Percentiles rank a stretch among this genome's conserved stretches.
phyloP scores from a whole-genome alignment of 2,888 invertebrate species.

The Eristalinus aeneus region DNA sequence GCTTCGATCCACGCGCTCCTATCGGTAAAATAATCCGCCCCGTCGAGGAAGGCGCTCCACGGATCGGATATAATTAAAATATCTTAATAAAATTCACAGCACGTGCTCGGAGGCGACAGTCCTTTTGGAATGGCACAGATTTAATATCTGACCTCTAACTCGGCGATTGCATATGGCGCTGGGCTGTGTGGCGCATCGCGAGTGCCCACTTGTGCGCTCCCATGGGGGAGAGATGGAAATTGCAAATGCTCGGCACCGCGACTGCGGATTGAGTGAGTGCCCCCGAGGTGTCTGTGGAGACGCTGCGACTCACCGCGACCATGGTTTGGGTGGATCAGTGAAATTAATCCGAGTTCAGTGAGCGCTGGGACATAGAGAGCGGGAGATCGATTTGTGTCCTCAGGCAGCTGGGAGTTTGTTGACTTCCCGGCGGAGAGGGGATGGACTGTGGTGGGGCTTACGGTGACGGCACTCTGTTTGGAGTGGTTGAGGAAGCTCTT shows the following conservation, averaged over 20 bases:
- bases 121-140: conserved; percentile 62
- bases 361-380: background rate
- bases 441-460: background rate
- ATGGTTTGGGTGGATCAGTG: conserved; percentile 62
- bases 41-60: conserved; percentile 61
- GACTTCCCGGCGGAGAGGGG: conserved; percentile 25
- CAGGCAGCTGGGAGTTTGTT: conserved; percentile 40
- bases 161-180: conserved; percentile 63
- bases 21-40: conserved; percentile 66
- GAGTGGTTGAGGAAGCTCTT: background rate
- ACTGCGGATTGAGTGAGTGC: conserved; percentile 14
- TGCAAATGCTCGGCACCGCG: conserved; percentile 24
- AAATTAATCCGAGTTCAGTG: conserved; percentile 49
- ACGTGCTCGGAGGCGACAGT: conserved; percentile 75
- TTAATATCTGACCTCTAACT: conserved; percentile 73
- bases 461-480: background rate
- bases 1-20: conserved; percentile 37
- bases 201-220: conserved; percentile 15
- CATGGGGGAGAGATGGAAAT: conserved; percentile 63
- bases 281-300: conserved; percentile 54
- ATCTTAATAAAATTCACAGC: conserved; percentile 76
- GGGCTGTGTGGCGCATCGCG: conserved; percentile 40
- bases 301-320: conserved; percentile 30
- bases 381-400: conserved; percentile 57
- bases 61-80: conserved; percentile 74